Conservation (phyloP, 2,797 vertebrate genomes). For the Megaceryle alcyon region DNA sequence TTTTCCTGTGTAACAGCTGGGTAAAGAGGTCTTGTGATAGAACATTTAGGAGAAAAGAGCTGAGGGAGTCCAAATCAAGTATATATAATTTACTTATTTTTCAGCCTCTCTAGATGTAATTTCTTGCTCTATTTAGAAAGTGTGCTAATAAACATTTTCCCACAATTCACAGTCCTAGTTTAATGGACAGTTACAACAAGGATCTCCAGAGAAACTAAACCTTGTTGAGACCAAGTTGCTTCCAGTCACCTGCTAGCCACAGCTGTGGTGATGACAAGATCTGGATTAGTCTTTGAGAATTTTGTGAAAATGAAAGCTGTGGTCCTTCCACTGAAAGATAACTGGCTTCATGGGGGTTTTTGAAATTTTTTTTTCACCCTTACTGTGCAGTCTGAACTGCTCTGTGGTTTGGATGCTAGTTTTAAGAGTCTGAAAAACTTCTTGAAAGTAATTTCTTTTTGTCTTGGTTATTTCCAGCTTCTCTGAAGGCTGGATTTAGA, state of each 20-base stretch:
- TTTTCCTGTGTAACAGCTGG: neutral
- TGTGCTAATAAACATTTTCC: neutral
- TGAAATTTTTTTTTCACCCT: neutral
- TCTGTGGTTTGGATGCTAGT: neutral
- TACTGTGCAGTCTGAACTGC: neutral
- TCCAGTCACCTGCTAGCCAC: neutral
- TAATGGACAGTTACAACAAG: neutral
- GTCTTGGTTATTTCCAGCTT: neutral
- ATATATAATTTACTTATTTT: neutral
- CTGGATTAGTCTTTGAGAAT: neutral
- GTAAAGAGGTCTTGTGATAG: neutral
- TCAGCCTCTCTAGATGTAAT: neutral
- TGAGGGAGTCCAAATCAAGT: neutral
- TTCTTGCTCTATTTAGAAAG: neutral
- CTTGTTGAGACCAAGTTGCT: neutral
- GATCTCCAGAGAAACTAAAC: neutral
- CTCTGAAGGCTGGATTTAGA: neutral
- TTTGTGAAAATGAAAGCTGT: neutral
- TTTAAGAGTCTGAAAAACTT: slow-evolving; percentile 3
- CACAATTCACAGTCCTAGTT: neutral
- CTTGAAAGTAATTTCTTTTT: neutral
- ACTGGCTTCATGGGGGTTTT: neutral
- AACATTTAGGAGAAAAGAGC: neutral
- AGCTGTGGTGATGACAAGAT: neutral
- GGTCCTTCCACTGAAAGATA: neutral